phyloP scores from a whole-genome alignment of 2,797 vertebrate species.

The Pristis pectinata region DNA sequence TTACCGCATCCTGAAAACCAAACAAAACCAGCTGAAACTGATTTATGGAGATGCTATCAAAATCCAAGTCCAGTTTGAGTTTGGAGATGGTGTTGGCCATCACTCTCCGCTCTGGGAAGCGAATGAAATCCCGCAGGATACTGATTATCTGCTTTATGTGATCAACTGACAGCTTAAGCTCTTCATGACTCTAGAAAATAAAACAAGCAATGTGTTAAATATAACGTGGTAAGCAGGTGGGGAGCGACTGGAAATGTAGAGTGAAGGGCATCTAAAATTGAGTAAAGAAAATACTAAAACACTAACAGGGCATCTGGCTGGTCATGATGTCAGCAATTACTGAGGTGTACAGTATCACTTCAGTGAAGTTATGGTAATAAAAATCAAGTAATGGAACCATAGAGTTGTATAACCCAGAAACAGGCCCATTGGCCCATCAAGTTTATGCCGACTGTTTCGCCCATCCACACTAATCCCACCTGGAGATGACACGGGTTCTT shows the following conservation, averaged over 20 bases:
- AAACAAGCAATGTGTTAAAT: slow-evolving; percentile 25
- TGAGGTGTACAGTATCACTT: neutral
- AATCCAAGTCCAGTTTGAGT: slow-evolving; percentile 85
- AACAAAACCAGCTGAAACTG: slow-evolving; percentile 90
- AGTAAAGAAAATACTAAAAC: neutral
- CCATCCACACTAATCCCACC: no score
- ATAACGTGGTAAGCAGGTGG: neutral
- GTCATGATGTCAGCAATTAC: neutral
- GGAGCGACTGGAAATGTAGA: neutral
- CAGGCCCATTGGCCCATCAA: no score
- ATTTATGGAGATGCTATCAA: slow-evolving; percentile 85
- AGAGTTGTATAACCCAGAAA: no score
- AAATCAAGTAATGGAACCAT: neutral
- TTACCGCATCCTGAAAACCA: slow-evolving; percentile 91
- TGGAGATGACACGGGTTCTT: neutral
- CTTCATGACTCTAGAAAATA: slow-evolving; percentile 71
- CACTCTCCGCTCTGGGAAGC: slow-evolving; percentile 77
- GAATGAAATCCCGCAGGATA: slow-evolving; percentile 89
- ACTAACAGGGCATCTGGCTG: no score
- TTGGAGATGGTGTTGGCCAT: slow-evolving; percentile 90
- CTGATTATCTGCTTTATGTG: slow-evolving; percentile 93
- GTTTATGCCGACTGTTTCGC: no score
- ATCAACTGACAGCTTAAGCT: slow-evolving; percentile 74
- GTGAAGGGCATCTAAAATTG: neutral
- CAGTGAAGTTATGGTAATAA: neutral